Evolutionary conservation across 2,113 vertebrate genomes (phyloP).

Genomic region (Camelus bactrianus): DNA sequence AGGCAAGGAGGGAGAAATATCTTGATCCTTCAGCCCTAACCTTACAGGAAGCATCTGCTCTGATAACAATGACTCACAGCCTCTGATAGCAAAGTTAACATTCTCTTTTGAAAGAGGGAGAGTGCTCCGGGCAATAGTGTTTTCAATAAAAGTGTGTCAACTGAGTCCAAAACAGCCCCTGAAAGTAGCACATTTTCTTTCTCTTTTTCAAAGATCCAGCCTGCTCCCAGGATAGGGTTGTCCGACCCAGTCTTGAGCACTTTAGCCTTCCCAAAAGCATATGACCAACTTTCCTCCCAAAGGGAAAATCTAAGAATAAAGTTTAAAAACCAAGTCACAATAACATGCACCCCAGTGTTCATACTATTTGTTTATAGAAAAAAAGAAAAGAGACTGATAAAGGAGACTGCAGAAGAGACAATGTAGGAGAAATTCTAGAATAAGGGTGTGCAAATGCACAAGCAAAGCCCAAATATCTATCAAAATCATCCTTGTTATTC

Average conservation of each 20-base stretch:
- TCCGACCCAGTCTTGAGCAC: neutral
- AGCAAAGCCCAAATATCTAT: constrained; percentile 18
- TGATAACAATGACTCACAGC: constrained; percentile 68
- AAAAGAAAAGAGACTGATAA: neutral
- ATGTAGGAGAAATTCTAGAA: neutral
- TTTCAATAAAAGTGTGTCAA: neutral
- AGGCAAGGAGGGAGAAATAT: constrained; percentile 36
- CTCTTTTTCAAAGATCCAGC: constrained; percentile 20
- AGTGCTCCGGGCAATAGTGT: neutral
- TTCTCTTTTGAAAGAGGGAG: constrained; percentile 25
- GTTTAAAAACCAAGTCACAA: constrained; percentile 2
- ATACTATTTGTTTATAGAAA: neutral
- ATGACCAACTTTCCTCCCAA: neutral
- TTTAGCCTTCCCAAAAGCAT: neutral
- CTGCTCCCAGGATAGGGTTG: neutral
- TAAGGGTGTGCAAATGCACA: neutral
- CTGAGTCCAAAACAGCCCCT: neutral
- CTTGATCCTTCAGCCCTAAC: constrained; percentile 42
- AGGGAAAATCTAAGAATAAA: constrained; percentile 50
- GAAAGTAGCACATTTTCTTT: neutral
- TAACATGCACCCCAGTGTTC: neutral
- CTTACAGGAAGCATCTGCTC: constrained; percentile 76
- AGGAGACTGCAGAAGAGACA: neutral
- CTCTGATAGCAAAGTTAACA: neutral
- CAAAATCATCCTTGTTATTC: neutral